These are phyloP conservation scores for Pangasianodon gigas DNA, from an alignment of 2,113 vertebrate genomes.

Conservation along the genomic window DNA sequence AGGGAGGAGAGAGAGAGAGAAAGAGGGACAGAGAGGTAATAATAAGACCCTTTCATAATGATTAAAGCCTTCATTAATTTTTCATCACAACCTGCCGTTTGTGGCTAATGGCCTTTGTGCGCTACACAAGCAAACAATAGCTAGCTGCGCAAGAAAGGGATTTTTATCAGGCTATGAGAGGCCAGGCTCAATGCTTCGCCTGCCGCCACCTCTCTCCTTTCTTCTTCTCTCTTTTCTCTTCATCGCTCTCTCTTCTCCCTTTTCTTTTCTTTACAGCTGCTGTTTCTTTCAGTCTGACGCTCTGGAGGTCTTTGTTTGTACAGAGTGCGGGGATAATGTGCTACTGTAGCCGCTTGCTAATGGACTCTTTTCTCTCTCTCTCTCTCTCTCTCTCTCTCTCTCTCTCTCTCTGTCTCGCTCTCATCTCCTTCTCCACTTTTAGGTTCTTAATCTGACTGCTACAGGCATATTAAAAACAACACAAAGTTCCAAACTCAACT, in stretches of 20 bases:
- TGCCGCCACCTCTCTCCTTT: slow-evolving; percentile 46
- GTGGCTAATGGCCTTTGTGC: slow-evolving; percentile 95
- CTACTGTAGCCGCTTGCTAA: slow-evolving; percentile 67
- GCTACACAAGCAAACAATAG: slow-evolving; percentile 89
- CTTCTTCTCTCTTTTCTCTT: slow-evolving; percentile 42
- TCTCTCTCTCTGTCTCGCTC: not conserved
- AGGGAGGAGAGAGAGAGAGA: slow-evolving; percentile 54
- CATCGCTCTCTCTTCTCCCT: slow-evolving; percentile 46
- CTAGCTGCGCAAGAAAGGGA: slow-evolving; percentile 77
- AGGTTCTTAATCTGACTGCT: slow-evolving; percentile 39
- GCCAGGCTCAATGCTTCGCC: slow-evolving; percentile 69
- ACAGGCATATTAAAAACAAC: not conserved
- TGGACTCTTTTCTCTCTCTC: slow-evolving; percentile 53
- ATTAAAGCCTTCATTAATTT: slow-evolving; percentile 98
- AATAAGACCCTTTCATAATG: slow-evolving; percentile 92
- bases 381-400: slow-evolving; percentile 46
- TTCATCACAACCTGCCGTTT: slow-evolving; percentile 98
- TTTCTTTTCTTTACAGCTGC: slow-evolving; percentile 6
- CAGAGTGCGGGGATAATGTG: slow-evolving; percentile 69
- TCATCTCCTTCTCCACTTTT: slow-evolving; percentile 24
- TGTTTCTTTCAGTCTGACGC: slow-evolving; percentile 35
- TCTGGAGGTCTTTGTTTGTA: slow-evolving; percentile 78
- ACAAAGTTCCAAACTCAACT: not conserved
- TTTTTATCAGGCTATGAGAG: slow-evolving; percentile 79
- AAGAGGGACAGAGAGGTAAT: slow-evolving; percentile 74